Evolutionary conservation across 2,113 vertebrate species (phyloP), one percentile per base, ranked within the genome.

Genomic region (Nestor notabilis): DNA sequence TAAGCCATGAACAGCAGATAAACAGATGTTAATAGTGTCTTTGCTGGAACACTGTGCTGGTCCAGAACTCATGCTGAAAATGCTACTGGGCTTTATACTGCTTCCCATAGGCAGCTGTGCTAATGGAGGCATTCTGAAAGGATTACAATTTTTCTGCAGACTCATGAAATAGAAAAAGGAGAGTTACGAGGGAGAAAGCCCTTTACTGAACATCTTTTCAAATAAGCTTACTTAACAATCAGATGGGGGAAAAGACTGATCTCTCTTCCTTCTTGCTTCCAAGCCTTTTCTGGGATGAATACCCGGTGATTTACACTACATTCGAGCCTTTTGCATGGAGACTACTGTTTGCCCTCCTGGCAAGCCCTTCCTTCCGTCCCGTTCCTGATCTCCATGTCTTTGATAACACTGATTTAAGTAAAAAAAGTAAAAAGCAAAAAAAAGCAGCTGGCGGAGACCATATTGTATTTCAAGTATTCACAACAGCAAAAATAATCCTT

Each of bases 11-110:
- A 37, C 39, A 75, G 81, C 60, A 65, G 66, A 88, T 44, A 96
- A 94, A 84, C 81, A 95, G 89, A 95, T 94, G 93, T 96, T 94
- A 94, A 94, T 83, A 91, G 39, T 4, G 2, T 56, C 81, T 94
- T 81, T 58, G 28, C n/a, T 0, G 41, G 87, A 93, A 82, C 33
- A 31, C 47, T 35, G 33, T 35, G 43, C 74, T 81, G 71, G 94
- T 46, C 63, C 84, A 78, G 80, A 44, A 47, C 83, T 82, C 83
- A 93, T 64, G 91, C 89, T 94, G 93, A 78, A 95, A 92, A 68
- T 50, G 93, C 93, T 95, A 89, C 94, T 87, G 93, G 87, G 69
- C 65, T 94, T 96, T 84, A 70, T 71, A 47, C 64, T 89, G 87
- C 43, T 53, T 91, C 56, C 72, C 50, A 58, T 49, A 65, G 77